phyloP scores from a whole-genome alignment of 2,888 invertebrate genomes.

The Nasonia oneida region DNA sequence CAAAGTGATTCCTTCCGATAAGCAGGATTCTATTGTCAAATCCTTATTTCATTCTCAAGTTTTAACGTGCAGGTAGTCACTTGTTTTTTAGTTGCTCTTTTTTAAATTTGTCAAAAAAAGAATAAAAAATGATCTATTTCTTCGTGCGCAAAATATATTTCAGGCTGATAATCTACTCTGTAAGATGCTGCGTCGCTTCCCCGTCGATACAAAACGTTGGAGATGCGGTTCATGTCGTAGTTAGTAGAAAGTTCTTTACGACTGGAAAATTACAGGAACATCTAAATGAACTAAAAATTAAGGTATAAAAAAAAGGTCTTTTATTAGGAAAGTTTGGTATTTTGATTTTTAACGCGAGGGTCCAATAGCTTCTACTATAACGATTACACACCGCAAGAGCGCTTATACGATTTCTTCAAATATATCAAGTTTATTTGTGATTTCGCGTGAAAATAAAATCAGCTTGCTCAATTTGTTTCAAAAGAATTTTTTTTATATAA shows the following conservation, averaged over 20 bases:
- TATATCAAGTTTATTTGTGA: too few species aligned
- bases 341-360: not conserved
- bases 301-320: conserved; percentile 61
- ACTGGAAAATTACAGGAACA: conserved; percentile 65
- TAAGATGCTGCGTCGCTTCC: conserved; percentile 69
- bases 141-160: conserved; percentile 59
- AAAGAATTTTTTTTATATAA: too few species aligned
- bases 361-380: too few species aligned
- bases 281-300: conserved; percentile 67
- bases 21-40: conserved; percentile 70
- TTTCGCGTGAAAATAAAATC: too few species aligned
- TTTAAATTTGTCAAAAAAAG: not conserved
- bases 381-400: too few species aligned
- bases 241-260: conserved; percentile 63
- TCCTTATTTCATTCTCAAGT: conserved; percentile 72
- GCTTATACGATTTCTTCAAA: too few species aligned
- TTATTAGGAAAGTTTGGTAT: conserved; percentile 22
- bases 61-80: conserved; percentile 73
- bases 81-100: not conserved
- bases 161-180: conserved; percentile 69
- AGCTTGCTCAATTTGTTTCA: not conserved
- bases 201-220: conserved; percentile 69
- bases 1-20: conserved; percentile 67
- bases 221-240: conserved; percentile 69
- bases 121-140: conserved; percentile 4